A percentile compares a stretch with the other conserved stretches of the same genome.
These are phyloP conservation scores for Euspilapteryx auroguttella DNA, from an alignment of 2,888 invertebrate genomes.

Conservation along the genomic window DNA sequence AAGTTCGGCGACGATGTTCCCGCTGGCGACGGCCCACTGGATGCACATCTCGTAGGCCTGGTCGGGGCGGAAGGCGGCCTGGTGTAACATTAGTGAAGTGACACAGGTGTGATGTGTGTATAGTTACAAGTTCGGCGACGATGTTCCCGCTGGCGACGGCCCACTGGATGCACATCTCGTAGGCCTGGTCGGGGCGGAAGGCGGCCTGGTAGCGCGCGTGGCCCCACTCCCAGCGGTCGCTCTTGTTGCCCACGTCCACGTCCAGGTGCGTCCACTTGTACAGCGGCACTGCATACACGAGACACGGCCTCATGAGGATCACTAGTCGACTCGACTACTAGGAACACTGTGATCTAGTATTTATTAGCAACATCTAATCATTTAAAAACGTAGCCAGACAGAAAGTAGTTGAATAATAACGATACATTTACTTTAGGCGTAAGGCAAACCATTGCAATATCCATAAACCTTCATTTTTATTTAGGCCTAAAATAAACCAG, in stretches of 20 bases:
- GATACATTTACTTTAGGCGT: too few species aligned
- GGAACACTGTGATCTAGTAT: too few species aligned
- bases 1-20: conserved; percentile 81
- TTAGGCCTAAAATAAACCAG: too few species aligned
- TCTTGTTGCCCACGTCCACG: conserved; percentile 80
- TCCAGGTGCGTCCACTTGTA: conserved; percentile 87
- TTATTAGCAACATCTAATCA: too few species aligned
- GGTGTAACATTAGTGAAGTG: too few species aligned
- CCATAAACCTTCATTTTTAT: too few species aligned
- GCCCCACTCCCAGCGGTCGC: conserved; percentile 94
- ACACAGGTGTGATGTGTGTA: too few species aligned
- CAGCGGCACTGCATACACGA: conserved; percentile 39
- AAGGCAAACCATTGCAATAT: too few species aligned
- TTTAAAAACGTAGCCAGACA: too few species aligned
- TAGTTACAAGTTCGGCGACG: conserved; percentile 82
- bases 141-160: conserved; percentile 94
- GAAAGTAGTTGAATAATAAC: too few species aligned
- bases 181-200: conserved; percentile 88
- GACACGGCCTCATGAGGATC: too few species aligned
- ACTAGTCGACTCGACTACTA: too few species aligned
- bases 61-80: conserved; percentile 74
- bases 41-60: conserved; percentile 84
- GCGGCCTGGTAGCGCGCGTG: conserved; percentile 89
- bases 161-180: conserved; percentile 96
- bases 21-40: conserved; percentile 91